Conservation (phyloP, 2,888 invertebrate genomes). For the Ctenicera cuprea region DNA sequence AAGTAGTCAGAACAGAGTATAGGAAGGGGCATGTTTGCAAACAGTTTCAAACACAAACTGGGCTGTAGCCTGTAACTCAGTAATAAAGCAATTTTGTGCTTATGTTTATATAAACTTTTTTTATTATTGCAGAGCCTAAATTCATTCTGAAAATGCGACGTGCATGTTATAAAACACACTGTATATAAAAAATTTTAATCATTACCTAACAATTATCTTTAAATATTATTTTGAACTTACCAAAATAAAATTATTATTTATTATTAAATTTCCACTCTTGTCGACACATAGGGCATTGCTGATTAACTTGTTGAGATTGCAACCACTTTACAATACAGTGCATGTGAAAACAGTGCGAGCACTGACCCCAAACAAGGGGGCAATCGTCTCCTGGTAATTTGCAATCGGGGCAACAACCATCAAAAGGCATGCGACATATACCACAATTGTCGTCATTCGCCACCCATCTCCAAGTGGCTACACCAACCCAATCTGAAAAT, state of each 20-base stretch:
- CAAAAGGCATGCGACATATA: constrained; percentile 99
- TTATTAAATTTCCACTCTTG: constrained; percentile 99
- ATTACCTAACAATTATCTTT: no score
- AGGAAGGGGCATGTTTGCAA: no score
- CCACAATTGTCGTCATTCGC: constrained; percentile 99
- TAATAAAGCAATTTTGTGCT: no score
- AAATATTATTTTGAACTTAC: no score
- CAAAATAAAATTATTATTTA: constrained; percentile 73
- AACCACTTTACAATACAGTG: constrained; percentile 99
- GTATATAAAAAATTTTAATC: no score
- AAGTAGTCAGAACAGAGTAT: no score
- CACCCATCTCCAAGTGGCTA: constrained; percentile 99
- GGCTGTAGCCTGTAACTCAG: no score
- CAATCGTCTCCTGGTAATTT: constrained; percentile 98
- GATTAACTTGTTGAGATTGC: constrained; percentile 91
- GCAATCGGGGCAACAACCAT: constrained; percentile 98
- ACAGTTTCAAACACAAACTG: no score
- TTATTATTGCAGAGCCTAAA: no score
- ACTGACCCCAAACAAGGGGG: constrained; percentile 98
- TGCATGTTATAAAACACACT: no score
- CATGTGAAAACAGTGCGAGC: constrained; percentile 99
- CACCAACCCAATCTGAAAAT: constrained; percentile 89
- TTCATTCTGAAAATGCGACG: no score
- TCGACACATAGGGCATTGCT: constrained; percentile 97
- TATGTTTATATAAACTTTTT: no score